Conservation (phyloP, 2,113 vertebrate genomes). For the Tragulus kanchil region DNA sequence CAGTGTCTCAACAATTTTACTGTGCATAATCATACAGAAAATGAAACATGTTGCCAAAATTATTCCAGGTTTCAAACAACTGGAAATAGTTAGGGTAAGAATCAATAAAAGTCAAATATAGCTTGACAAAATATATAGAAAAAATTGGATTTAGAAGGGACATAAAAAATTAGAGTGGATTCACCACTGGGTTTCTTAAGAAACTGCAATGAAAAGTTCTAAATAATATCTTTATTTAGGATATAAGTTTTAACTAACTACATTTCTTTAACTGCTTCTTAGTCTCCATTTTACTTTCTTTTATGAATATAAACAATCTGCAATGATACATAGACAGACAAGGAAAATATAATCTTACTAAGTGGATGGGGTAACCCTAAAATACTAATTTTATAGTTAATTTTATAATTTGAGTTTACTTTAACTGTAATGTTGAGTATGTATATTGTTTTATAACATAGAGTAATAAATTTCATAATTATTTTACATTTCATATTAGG, state of each 20-base stretch:
- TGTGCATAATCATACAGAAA: background rate
- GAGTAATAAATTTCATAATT: background rate
- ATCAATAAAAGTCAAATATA: background rate
- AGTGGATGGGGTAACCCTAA: background rate
- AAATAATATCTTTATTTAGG: background rate
- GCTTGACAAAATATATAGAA: background rate
- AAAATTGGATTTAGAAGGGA: background rate
- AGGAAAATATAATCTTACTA: background rate
- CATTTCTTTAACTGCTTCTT: background rate
- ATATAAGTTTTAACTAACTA: background rate
- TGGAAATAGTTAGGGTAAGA: background rate
- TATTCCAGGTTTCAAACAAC: background rate
- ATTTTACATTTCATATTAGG: background rate
- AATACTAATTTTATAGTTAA: too few species aligned
- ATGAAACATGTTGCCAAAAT: slow-evolving; percentile 25
- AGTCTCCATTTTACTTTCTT: background rate
- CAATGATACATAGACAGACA: background rate
- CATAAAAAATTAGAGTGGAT: background rate
- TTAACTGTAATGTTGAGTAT: background rate
- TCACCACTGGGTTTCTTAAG: background rate
- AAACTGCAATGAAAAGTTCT: background rate
- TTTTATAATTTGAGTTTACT: background rate
- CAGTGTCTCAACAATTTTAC: background rate
- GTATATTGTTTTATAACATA: background rate
- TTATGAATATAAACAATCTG: background rate